Conservation (phyloP, 2,888 invertebrate genomes). For the Pristionchus japonicus region DNA sequence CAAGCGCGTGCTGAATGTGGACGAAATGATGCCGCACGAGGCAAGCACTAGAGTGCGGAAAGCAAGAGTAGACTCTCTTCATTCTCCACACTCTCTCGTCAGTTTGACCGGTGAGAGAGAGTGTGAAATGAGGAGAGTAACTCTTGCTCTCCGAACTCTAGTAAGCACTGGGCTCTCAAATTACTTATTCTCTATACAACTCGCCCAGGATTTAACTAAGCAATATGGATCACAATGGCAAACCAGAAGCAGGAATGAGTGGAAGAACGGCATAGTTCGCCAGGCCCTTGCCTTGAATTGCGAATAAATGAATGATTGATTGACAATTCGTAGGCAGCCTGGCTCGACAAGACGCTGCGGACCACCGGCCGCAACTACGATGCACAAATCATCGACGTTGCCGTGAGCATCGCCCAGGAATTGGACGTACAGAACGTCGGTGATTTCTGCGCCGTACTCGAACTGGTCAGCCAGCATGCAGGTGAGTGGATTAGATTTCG, state of each 20-base stretch:
- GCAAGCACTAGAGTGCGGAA: no score
- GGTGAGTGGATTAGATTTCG: not conserved
- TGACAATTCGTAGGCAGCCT: not conserved
- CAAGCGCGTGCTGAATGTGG: not conserved
- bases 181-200: no score
- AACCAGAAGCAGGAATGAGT: no score
- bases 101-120: no score
- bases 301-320: not conserved
- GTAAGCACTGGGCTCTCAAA: no score
- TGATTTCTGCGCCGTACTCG: not conserved
- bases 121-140: no score
- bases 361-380: not conserved
- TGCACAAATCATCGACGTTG: not conserved
- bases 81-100: no score
- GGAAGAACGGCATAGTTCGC: not conserved
- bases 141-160: no score
- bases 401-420: not conserved
- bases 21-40: not conserved
- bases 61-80: no score
- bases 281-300: not conserved
- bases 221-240: no score
- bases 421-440: not conserved
- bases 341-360: not conserved
- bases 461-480: not conserved
- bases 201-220: no score